Base-by-base conservation (phyloP, 2,113 vertebrate species). In the Bufo gargarizans region DNA sequence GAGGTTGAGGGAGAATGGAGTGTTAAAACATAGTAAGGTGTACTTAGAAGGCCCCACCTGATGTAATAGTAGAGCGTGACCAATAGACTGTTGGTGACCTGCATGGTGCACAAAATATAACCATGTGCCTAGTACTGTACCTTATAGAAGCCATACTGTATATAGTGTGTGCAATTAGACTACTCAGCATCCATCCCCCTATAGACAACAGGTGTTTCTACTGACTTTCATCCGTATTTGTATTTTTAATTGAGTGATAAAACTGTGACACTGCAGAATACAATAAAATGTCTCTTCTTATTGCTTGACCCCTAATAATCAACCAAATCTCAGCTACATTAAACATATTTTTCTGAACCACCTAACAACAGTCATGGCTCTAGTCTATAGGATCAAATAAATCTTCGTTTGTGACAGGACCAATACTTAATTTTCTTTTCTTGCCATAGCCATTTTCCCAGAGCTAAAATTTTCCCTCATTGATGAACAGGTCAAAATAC, bases 401-500 rank as follows among this genome's bases (percentile, higher is more conserved):
- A 22, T 13, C 22, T 58, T 14, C 50, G n/a, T 33, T 79, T 22
- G 55, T 13, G 6, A 16, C 5, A 45, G 22, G 56, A 61, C 10
- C 8, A 20, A 20, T 43, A 56, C 56, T 45, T 63, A 59, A 5
- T 13, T 53, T 58, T 59, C 17, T 81, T 6, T 47, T 61, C 6
- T 45, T 43, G 58, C 3, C 12, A 81, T 47, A 58, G 79, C 33
- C 16, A 20, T 17, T 81, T 81, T 81, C 79, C 79, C 33, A 81
- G 79, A 61, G 79, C 56, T 81, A n/a, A 81, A 61, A 61, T 81
- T 61, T 81, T 4, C n/a, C 79, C 47, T 22, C 33, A 19, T 81
- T 81, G 79, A 58, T 81, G 33, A 81, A 61, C 63, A 33, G 79
- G 79, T 81, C 79, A 61, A 4, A 74, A 14, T 56, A 80, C 58